Base-by-base conservation (phyloP, 2,888 invertebrate genomes). In the Drosophila dives region DNA sequence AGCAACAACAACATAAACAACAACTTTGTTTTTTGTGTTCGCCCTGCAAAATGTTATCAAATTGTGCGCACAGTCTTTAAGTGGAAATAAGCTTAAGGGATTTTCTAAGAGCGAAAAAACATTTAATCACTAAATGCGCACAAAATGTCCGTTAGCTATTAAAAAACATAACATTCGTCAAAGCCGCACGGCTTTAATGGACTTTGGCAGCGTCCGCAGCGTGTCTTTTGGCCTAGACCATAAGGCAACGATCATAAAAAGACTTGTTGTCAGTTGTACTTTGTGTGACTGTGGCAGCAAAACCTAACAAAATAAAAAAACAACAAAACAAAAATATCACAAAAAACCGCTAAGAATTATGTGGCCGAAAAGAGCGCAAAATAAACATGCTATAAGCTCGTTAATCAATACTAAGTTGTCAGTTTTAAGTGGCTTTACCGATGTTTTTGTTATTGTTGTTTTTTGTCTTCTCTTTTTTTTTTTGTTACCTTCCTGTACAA, bases 341-440 rank as follows among this genome's bases (percentile, higher is more conserved):
- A 36, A 42, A 66, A 53, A 49, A 48, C 53, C 60, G 32, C 63
- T 54, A 48, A 65, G 72, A 78, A 78, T 75, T 78, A 75, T 75
- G 64, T 79, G 75, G n/a, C 68, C 70, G 54, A 75, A 78, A 65
- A 81, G 75, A 87, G 82, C 82, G 76, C 75, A 63, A 87, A 80
- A 75, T 85, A 80, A 86, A 86, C 89, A 90, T 86, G 89, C 81
- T 77, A 90, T 83, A 88, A 89, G 88, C 86, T 81, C 85, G 90
- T 90, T 90, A 90, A 90, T 90, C 89, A 90, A 85, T 74, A 75
- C 75, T 80, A 90, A 89, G 89, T 83, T 90, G 89, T 86, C 90
- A 90, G 89, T 76, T 86, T 90, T 66, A 83, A 85, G 80, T 81
- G 88, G 81, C 69, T 82, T 79, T 80, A 77, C 56, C 54, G 60